Evolutionary conservation across 2,888 invertebrate species (phyloP).

Genomic region (Fragum whitleyi): DNA sequence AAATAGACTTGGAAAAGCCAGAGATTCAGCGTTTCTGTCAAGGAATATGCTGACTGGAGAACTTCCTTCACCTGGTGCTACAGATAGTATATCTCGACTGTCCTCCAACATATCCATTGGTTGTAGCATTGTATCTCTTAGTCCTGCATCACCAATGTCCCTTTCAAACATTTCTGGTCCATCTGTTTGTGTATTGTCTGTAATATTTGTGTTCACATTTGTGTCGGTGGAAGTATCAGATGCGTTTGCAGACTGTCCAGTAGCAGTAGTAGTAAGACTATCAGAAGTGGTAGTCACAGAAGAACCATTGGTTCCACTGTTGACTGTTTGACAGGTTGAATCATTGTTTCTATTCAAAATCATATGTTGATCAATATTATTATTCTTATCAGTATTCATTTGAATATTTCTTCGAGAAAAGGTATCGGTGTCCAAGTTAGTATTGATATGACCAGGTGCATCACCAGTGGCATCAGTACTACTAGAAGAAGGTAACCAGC

Average conservation of each 20-base stretch:
- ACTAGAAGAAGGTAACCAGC: too few species aligned
- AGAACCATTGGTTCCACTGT: too few species aligned
- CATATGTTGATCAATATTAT: too few species aligned
- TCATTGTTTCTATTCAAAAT: too few species aligned
- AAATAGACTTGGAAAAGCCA: conserved; percentile 40
- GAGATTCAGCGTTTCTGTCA: conserved; percentile 28
- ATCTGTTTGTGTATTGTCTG: too few species aligned
- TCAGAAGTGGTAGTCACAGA: background rate
- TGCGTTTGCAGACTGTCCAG: background rate
- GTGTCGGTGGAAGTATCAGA: background rate
- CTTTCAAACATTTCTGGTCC: background rate
- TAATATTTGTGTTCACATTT: too few species aligned
- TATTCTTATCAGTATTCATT: too few species aligned
- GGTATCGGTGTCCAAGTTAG: too few species aligned
- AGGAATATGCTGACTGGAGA: conserved; percentile 29
- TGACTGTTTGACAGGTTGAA: too few species aligned
- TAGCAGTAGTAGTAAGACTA: background rate
- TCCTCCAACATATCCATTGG: conserved; percentile 48
- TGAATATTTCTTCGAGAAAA: too few species aligned
- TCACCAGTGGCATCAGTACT: too few species aligned
- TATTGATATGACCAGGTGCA: background rate
- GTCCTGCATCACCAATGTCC: background rate
- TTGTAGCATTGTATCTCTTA: conserved; percentile 35
- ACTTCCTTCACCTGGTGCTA: conserved; percentile 38
- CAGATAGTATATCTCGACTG: conserved; percentile 25